Conservation (phyloP, 2,888 invertebrate species). For the Drosophila kokeensis region DNA sequence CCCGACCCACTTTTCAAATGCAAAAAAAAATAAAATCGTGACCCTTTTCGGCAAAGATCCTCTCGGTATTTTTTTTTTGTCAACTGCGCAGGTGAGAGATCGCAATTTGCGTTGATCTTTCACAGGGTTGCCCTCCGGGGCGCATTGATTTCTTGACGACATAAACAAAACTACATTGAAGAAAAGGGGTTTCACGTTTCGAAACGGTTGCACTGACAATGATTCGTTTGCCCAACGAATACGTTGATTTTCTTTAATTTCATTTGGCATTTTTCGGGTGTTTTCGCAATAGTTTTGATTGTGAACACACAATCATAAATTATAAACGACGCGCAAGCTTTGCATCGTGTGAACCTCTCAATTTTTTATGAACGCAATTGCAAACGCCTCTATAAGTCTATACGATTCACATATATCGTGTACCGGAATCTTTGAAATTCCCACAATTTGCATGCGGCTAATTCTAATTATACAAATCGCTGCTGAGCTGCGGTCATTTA, state of each 20-base stretch:
- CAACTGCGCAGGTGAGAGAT: conserved; percentile 75
- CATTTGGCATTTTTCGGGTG: conserved; percentile 54
- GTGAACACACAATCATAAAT: conserved; percentile 57
- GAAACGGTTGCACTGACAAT: conserved; percentile 51
- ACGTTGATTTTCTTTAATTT: conserved; percentile 61
- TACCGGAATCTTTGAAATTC: conserved; percentile 42
- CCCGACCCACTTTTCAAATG: conserved; percentile 57
- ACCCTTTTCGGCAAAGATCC: conserved; percentile 60
- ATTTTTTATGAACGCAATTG: conserved; percentile 1
- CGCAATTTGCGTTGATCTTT: conserved; percentile 64
- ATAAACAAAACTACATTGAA: conserved; percentile 43
- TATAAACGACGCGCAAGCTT: conserved; percentile 43
- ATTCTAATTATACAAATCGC: conserved; percentile 76
- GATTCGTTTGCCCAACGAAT: conserved; percentile 64
- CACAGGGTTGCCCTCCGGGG: conserved; percentile 52
- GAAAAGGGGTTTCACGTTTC: conserved; percentile 43
- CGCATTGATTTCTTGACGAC: conserved; percentile 73
- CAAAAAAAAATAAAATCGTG: conserved; percentile 41
- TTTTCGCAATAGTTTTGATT: conserved; percentile 66
- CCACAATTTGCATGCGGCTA: conserved; percentile 77
- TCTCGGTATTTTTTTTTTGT: conserved; percentile 51
- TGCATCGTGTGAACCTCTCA: conserved; percentile 46
- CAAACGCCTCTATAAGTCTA: conserved; percentile 30
- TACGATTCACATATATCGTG: background rate
- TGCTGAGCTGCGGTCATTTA: conserved; percentile 76